Base-by-base conservation (phyloP, 2,797 vertebrate genomes). In the Coreius guichenoti region DNA sequence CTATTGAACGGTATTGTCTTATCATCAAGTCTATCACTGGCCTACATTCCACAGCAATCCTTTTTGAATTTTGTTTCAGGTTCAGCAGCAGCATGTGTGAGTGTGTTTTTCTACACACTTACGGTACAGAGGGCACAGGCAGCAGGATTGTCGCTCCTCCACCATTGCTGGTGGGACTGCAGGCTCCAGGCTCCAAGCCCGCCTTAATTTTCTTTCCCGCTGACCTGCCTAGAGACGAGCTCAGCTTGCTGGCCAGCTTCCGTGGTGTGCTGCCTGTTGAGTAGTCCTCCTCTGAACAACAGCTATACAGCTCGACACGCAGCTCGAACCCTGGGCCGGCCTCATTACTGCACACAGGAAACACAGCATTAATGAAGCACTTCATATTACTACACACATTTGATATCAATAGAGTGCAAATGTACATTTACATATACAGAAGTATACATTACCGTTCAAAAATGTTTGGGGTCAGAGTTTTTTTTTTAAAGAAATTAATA, bases 211-310 rank as follows among this genome's bases (percentile, higher is more conserved):
- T 96, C 90, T 95, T 97, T 54, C 98, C 98, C 0, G 97, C 91
- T 0, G 97, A 97, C 65, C 98, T 95, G 3, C 97, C 98, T 87
- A 98, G 92, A 0, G 97, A 98, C 61, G 95, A 97, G 95, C 97
- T 98, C 88, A 99, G 95, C 83, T 97, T 97, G 87, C 96, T 98
- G 88, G 97, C 97, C 72, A 99, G 94, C 77, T 97, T 97, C 83
- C 96, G 95, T 0, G 97, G 97, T 4, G 97, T 96, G 82, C 94
- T 97, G 73, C 96, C 94, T 11, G 96, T 93, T 0, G 95, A 96
- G 51, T 95, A 96, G 80, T 97, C 97, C 0, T 97, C 97, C 74
- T 97, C 96, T 5, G 96, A 93, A 80, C 96, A 96, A 88, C 97
- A 98, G 81, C 97, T 97, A 86, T 97, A 99, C 47, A 98, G 92